Conservation (phyloP, 2,888 invertebrate species). For the Lobophora halterata region DNA sequence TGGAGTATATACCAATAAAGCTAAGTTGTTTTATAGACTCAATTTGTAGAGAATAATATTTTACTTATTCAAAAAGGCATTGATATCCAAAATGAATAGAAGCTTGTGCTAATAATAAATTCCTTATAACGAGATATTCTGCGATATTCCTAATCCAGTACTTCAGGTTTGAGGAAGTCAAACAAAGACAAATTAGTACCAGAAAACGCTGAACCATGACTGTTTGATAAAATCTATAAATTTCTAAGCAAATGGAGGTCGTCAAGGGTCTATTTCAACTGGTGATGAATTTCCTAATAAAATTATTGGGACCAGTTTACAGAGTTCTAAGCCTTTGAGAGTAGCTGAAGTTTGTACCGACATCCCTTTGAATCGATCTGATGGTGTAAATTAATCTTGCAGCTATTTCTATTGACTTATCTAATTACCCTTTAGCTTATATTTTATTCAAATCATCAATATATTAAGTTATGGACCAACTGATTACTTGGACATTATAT, state of each 20-base stretch:
- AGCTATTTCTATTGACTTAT: conserved; percentile 36
- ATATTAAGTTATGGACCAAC: too few species aligned
- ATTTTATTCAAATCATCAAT: conserved; percentile 15
- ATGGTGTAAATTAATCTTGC: conserved; percentile 38
- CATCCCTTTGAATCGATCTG: conserved; percentile 35
- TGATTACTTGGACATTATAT: too few species aligned
- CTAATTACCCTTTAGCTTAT: conserved; percentile 12
- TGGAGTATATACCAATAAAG: too few species aligned
- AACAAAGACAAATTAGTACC: conserved; percentile 26
- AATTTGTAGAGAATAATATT: too few species aligned
- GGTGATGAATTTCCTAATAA: conserved; percentile 42
- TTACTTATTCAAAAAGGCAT: too few species aligned
- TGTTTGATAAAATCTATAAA: conserved; percentile 22
- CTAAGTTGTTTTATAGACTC: too few species aligned
- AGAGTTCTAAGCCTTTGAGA: conserved; percentile 36
- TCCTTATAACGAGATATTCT: neutral
- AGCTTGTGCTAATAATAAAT: neutral
- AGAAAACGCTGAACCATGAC: conserved; percentile 27
- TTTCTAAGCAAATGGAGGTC: conserved; percentile 15
- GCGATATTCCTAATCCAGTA: conserved; percentile 28
- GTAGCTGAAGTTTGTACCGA: conserved; percentile 36
- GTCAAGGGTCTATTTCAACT: conserved; percentile 24
- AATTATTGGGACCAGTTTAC: conserved; percentile 39
- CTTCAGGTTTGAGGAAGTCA: conserved; percentile 31
- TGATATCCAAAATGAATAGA: too few species aligned